Base-by-base conservation (phyloP, 2,113 vertebrate species). In the Petaurus breviceps region DNA sequence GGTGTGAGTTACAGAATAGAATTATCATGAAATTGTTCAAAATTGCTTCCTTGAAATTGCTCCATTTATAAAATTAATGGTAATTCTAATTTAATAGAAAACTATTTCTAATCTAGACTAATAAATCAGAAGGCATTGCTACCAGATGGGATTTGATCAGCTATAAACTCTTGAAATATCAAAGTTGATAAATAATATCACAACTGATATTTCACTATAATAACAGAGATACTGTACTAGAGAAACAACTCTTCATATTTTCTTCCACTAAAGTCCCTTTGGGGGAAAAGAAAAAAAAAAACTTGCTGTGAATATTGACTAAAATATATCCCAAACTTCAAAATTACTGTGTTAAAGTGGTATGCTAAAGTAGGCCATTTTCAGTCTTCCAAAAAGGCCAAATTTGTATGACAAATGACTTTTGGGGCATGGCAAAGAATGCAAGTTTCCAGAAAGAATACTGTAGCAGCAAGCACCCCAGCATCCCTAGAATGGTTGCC, bases 201-300 rank as follows among this genome's bases (percentile, higher is more conserved):
- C 61, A 96, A 96, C 61, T 96, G 92, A 98, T 95, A 96, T 97
- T 97, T 97, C 95, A 93, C 95, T 96, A 96, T 96, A 96, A 96
- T 94, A 93, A 23, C 11, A 54, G 61, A 95, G 94, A 97, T 96
- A 89, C 94, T 84, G 96, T 94, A 84, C 51, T 91, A 8, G 96
- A 93, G 95, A 94, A 92, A 93, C 96, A 91, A 57, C 46, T 12
- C 9, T 68, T 16, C 28, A 97, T 43, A 43, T 93, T 97, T 96
- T 95, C 54, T 93, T 93, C 84, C 84, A 3, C 19, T 93, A 77
- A 90, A 26, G 37, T 46, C 22, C 50, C 90, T 95, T 95, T 90
- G 43, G 49, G 19, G n/a, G n/a, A n/a, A n/a, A n/a, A n/a, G n/a
- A n/a, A n/a, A n/a, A n/a, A n/a, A n/a, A 52, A 22, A 52, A 52